phyloP scores from a whole-genome alignment of 2,888 invertebrate species.

The Vannuccia rotundouncinata region DNA sequence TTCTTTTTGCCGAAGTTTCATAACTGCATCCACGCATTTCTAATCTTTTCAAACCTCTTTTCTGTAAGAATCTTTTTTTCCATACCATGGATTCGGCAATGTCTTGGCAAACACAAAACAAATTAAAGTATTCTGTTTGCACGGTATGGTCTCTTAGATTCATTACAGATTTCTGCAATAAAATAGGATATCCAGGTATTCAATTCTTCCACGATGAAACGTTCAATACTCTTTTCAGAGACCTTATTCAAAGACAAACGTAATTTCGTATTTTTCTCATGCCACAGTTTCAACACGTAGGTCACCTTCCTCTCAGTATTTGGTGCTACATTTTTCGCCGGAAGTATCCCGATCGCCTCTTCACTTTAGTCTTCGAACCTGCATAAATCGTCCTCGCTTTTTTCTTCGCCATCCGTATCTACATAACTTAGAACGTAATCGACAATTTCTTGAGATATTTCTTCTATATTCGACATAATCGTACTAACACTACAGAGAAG shows the following conservation, averaged over 20 bases:
- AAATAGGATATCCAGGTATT: not conserved
- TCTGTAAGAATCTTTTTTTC: not conserved
- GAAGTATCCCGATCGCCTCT: constrained; percentile 1
- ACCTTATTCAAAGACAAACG: not conserved
- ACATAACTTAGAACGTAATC: not conserved
- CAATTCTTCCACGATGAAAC: not conserved
- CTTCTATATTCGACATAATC: constrained; percentile 14
- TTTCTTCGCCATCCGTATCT: not conserved
- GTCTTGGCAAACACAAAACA: not conserved
- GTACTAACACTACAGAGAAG: not conserved
- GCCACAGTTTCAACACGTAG: constrained; percentile 5
- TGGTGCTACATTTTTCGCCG: not conserved
- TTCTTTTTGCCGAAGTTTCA: not conserved
- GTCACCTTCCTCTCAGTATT: not conserved
- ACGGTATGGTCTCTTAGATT: not conserved
- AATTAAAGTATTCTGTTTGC: not conserved
- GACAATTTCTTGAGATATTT: not conserved
- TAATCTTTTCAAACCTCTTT: not conserved
- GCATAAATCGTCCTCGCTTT: not conserved
- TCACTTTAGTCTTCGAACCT: constrained; percentile 9
- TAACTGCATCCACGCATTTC: not conserved
- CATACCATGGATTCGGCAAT: not conserved
- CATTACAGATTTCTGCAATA: not conserved
- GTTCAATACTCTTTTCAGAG: not conserved
- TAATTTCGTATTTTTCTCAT: not conserved